phyloP scores from a whole-genome alignment of 2,113 vertebrate species.

The Callospermophilus lateralis region DNA sequence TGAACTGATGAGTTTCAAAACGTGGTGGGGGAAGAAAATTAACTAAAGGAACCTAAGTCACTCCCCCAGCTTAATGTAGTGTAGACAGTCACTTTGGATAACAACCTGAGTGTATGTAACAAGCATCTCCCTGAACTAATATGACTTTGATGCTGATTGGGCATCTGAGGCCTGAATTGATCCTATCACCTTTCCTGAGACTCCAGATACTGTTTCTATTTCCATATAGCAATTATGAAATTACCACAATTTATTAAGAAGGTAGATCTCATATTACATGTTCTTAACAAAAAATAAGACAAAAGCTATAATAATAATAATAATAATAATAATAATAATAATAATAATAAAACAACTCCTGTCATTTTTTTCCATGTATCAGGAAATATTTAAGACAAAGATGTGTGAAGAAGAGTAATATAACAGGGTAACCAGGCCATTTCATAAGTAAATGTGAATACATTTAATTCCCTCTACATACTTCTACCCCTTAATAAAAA shows the following conservation, averaged over 20 bases:
- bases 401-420: neutral
- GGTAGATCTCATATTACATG: neutral
- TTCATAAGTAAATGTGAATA: neutral
- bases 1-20: neutral
- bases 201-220: neutral
- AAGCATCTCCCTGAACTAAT: neutral
- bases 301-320: neutral
- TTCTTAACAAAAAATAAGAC: neutral
- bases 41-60: neutral
- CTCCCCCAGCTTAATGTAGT: neutral
- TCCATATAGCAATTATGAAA: neutral
- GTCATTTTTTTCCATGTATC: neutral
- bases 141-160: neutral
- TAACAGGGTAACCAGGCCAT: neutral
- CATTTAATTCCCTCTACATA: neutral
- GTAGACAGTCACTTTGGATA: neutral
- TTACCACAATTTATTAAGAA: neutral
- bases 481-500: neutral
- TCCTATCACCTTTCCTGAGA: neutral
- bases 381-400: neutral
- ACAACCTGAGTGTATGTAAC: neutral
- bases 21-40: neutral
- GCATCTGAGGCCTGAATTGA: neutral
- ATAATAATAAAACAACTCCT: no score
- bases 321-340: no score